phyloP scores from a whole-genome alignment of 2,797 vertebrate species.

The Bovichtus variegatus region DNA sequence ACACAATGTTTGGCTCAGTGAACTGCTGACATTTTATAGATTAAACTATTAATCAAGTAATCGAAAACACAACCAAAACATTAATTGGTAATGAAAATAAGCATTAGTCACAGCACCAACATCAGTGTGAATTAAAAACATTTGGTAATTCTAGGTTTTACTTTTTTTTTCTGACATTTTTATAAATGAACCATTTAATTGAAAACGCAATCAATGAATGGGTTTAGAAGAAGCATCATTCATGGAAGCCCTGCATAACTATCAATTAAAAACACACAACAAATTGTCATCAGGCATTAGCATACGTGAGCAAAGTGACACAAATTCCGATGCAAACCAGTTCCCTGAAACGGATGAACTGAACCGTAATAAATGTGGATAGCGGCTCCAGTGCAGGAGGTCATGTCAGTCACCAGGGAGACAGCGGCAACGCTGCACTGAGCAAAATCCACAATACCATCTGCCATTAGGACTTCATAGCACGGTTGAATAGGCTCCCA shows the following conservation, averaged over 20 bases:
- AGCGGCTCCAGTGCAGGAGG: conserved; percentile 23
- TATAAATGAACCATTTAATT: not conserved
- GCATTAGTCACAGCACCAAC: not conserved
- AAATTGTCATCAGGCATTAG: not conserved
- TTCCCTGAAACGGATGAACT: conserved; percentile 6
- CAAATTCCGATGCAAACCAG: not conserved
- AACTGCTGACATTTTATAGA: no score
- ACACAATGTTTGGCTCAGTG: no score
- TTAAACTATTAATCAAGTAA: no score
- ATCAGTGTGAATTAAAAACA: not conserved
- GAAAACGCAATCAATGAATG: no score
- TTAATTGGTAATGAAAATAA: not conserved
- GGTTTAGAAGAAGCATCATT: not conserved
- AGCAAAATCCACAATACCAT: conserved; percentile 45
- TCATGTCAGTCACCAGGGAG: conserved; percentile 44
- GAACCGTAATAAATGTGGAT: conserved; percentile 4
- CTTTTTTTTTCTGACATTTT: not conserved
- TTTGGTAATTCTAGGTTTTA: not conserved
- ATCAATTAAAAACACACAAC: not conserved
- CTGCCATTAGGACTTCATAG: conserved; percentile 43
- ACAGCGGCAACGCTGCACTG: not conserved
- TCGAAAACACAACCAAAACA: not conserved
- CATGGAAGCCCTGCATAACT: not conserved
- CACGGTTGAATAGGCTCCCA: not conserved
- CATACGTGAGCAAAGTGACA: not conserved